These are phyloP conservation scores for Bufotes viridis DNA, from an alignment of 2,797 vertebrate genomes.

Conservation along the genomic window DNA sequence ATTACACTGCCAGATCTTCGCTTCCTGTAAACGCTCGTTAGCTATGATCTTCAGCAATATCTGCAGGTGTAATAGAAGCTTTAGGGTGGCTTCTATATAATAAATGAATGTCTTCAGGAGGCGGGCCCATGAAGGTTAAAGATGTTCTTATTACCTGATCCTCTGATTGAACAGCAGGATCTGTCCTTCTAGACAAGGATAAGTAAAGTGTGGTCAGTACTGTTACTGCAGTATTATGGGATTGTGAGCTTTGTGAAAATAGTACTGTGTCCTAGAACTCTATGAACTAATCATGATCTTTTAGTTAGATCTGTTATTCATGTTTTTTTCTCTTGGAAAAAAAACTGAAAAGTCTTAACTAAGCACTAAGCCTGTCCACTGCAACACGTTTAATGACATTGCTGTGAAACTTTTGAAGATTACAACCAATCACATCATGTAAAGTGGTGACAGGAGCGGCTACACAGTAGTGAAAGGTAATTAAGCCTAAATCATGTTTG, in stretches of 20 bases:
- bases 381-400: conserved; percentile 5
- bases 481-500: conserved; percentile 21
- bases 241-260: background rate
- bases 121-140: background rate
- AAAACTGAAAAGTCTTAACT: no score
- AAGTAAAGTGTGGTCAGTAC: background rate
- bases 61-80: no score
- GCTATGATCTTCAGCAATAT: no score
- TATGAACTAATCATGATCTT: background rate
- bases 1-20: no score
- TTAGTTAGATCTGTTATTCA: no score
- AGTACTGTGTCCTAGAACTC: background rate
- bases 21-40: no score
- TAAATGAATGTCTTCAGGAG: background rate
- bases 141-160: background rate
- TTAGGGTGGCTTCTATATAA: background rate
- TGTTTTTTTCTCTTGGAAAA: no score
- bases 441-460: conserved; percentile 1
- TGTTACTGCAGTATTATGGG: background rate
- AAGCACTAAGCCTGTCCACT: background rate
- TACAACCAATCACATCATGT: background rate
- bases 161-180: background rate
- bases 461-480: conserved; percentile 27
- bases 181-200: background rate
- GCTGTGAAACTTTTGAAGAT: conserved; percentile 8